Evolutionary conservation across 2,113 vertebrate species (phyloP).

Genomic region (Peromyscus californicus): DNA sequence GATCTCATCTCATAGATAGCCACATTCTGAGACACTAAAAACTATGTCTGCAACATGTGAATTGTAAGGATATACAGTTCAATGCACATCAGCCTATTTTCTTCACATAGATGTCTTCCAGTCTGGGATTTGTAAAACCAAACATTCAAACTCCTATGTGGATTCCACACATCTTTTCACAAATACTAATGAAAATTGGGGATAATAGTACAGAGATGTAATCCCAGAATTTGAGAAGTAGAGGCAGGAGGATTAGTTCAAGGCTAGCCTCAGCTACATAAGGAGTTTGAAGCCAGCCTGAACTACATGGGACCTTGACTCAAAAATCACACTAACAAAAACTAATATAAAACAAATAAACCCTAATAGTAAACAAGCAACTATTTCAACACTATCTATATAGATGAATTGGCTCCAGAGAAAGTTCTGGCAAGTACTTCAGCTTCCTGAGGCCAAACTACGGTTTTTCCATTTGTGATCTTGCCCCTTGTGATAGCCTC

Average conservation of each 20-base stretch:
- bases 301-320: background rate
- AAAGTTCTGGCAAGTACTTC: background rate
- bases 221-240: background rate
- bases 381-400: background rate
- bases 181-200: background rate
- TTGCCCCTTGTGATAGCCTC: too few relatives aligned
- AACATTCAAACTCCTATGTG: background rate
- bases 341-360: background rate
- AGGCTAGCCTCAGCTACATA: background rate
- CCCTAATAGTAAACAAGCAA: background rate
- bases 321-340: background rate
- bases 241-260: background rate
- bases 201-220: background rate
- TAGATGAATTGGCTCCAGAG: background rate
- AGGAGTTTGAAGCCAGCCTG: background rate
- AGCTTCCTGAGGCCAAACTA: background rate
- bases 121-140: background rate
- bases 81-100: background rate
- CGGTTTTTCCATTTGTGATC: background rate
- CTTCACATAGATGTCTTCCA: background rate
- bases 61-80: background rate
- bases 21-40: background rate
- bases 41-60: background rate
- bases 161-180: background rate
- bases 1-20: background rate